Conservation (phyloP, 2,888 invertebrate species). For the Baccha elongata region DNA sequence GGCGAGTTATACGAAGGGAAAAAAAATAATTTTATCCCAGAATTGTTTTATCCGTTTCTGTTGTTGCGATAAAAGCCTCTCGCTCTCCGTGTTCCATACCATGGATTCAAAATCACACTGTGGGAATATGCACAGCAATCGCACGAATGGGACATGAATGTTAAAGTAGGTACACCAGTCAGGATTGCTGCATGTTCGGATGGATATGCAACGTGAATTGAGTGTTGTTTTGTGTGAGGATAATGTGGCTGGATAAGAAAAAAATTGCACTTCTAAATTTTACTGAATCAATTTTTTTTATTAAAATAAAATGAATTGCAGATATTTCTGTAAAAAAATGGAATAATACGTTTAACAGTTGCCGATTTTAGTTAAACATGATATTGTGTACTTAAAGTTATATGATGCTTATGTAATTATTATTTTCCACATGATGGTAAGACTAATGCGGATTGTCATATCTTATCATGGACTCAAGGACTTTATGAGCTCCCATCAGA, state of each 20-base stretch:
- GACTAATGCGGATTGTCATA: too few species aligned
- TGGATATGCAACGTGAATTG: constrained; percentile 39
- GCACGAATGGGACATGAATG: constrained; percentile 72
- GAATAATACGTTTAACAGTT: too few species aligned
- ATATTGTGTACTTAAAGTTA: too few species aligned
- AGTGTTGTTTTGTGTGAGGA: constrained; percentile 63
- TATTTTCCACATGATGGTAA: too few species aligned
- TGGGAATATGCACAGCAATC: constrained; percentile 72
- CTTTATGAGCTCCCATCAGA: too few species aligned
- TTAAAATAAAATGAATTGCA: background rate
- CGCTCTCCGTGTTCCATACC: constrained; percentile 15
- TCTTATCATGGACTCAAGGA: too few species aligned
- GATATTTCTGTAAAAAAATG: background rate
- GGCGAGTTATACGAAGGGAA: background rate
- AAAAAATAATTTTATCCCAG: constrained; percentile 64
- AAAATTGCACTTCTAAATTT: constrained; percentile 3
- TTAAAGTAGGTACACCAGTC: constrained; percentile 64
- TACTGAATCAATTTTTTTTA: background rate
- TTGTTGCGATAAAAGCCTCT: constrained; percentile 72
- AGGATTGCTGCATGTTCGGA: constrained; percentile 37
- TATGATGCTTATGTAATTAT: too few species aligned
- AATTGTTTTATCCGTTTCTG: constrained; percentile 73
- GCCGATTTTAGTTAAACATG: too few species aligned
- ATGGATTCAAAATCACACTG: constrained; percentile 60
- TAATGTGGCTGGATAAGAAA: constrained; percentile 65